Conservation (phyloP, 2,888 invertebrate species). For the Hemistola chrysoprasaria region DNA sequence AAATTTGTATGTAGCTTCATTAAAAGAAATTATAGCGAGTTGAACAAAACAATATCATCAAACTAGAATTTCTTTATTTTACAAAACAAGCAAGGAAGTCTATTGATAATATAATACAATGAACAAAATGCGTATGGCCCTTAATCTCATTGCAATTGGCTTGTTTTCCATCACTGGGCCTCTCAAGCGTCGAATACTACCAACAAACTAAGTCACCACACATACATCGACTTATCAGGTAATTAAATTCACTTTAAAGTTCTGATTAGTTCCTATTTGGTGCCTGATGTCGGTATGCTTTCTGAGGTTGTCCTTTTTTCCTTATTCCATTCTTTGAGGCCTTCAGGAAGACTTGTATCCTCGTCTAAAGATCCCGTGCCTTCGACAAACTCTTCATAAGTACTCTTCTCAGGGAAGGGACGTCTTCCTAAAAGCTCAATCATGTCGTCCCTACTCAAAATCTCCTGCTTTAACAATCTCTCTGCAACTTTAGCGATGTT, state of each 20-base stretch:
- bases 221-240: slow-evolving; percentile 52
- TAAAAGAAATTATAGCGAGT: no score
- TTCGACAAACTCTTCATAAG: slow-evolving; percentile 99
- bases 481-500: slow-evolving; percentile 95
- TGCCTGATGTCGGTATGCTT: slow-evolving; percentile 44
- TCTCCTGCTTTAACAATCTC: slow-evolving; percentile 95
- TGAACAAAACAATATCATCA: slow-evolving; percentile 22
- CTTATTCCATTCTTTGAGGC: slow-evolving; percentile 97
- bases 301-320: slow-evolving; percentile 67
- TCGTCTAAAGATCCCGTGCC: slow-evolving; percentile 99
- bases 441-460: slow-evolving; percentile 98
- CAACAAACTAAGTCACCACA: slow-evolving; percentile 39
- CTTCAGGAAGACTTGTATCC: slow-evolving; percentile 96
- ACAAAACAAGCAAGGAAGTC: slow-evolving; percentile 52
- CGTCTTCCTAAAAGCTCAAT: slow-evolving; percentile 96
- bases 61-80: slow-evolving; percentile 69
- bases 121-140: slow-evolving; percentile 29
- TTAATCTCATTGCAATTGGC: slow-evolving; percentile 26
- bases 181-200: slow-evolving; percentile 37
- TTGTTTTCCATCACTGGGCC: slow-evolving; percentile 16
- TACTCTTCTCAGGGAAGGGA: slow-evolving; percentile 99
- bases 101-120: slow-evolving; percentile 36
- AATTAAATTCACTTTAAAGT: slow-evolving; percentile 62
- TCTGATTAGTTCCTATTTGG: slow-evolving; percentile 57
- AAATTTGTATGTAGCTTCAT: no score